phyloP scores from a whole-genome alignment of 1,140 invertebrate species.

The Aphis gossypii region DNA sequence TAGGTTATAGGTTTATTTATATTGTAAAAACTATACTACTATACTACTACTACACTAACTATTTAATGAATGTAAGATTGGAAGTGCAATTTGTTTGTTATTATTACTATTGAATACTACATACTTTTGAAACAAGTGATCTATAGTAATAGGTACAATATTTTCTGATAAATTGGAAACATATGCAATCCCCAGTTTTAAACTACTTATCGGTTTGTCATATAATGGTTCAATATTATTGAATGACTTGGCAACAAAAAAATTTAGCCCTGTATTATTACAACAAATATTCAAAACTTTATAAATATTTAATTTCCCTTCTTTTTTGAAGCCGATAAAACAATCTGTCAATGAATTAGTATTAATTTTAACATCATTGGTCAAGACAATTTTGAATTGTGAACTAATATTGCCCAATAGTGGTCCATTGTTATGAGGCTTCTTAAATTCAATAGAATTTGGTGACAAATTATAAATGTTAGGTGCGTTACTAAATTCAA shows the following conservation, averaged over 20 bases:
- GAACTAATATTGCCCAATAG: background rate
- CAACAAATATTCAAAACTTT: background rate
- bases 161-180: background rate
- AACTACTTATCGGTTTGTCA: constrained; percentile 14
- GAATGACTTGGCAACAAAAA: background rate
- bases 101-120: background rate
- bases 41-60: too few species aligned
- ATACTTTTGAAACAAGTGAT: background rate
- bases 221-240: background rate
- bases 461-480: background rate
- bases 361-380: background rate
- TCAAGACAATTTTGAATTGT: background rate
- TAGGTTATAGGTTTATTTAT: too few species aligned
- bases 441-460: background rate
- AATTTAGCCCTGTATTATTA: background rate
- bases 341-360: background rate
- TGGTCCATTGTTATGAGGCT: background rate
- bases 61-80: constrained; percentile 8
- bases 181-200: background rate
- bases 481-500: background rate
- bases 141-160: background rate
- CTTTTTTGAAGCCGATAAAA: background rate
- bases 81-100: background rate
- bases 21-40: too few species aligned
- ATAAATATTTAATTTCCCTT: background rate